Conservation (phyloP, 2,113 vertebrate species). For the Argyrosomus japonicus region DNA sequence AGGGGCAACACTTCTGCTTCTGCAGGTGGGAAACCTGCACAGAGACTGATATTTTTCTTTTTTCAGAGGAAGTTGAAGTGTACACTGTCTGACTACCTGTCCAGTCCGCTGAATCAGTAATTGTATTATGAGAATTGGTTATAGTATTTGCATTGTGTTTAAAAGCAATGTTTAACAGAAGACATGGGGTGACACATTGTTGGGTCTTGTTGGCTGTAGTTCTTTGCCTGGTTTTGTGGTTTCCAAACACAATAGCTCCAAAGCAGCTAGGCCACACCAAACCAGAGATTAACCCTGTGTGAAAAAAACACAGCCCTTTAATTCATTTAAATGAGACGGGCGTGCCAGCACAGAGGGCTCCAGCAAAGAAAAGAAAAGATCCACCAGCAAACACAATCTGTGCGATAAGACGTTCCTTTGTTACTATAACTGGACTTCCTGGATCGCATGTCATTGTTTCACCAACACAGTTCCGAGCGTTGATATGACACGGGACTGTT, state of each 20-base stretch:
- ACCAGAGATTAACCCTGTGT: background rate
- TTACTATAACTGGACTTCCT: background rate
- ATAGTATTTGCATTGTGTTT: background rate
- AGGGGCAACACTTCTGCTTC: background rate
- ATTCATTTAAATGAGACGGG: background rate
- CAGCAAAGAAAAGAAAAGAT: background rate
- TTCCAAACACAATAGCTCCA: slow-evolving; percentile 23
- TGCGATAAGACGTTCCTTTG: too few species aligned
- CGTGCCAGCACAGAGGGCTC: background rate
- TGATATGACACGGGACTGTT: background rate
- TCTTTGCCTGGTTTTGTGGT: slow-evolving; percentile 24
- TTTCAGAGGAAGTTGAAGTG: background rate
- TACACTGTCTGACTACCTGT: background rate
- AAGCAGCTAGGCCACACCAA: background rate
- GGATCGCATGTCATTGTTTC: background rate
- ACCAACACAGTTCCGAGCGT: too few species aligned
- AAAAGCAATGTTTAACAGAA: slow-evolving; percentile 21
- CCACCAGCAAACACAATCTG: too few species aligned
- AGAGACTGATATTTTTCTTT: background rate
- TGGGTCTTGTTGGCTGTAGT: too few species aligned
- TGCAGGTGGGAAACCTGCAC: background rate
- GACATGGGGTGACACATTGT: background rate
- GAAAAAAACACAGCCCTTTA: background rate
- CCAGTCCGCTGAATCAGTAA: background rate
- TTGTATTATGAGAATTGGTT: too few species aligned